These are phyloP conservation scores for Hormaphis cornu DNA, from an alignment of 1,140 invertebrate genomes.

Conservation along the genomic window DNA sequence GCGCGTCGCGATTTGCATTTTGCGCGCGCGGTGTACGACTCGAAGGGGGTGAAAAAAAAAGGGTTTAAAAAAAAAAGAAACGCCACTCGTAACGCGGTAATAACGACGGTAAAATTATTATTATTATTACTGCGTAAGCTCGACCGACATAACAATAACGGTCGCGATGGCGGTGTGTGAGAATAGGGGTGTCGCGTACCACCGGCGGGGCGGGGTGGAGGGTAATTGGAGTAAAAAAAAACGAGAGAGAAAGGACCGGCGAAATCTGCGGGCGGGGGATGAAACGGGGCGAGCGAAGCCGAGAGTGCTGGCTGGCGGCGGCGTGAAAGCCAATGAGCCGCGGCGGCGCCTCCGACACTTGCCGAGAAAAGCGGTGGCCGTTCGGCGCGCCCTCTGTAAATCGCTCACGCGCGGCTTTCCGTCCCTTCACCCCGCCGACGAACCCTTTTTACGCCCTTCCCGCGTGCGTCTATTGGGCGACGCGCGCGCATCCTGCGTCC, in stretches of 20 bases:
- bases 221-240: conserved; percentile 32
- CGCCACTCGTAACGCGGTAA: no score
- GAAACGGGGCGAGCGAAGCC: not conserved
- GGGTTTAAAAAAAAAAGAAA: not conserved
- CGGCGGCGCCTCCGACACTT: no score
- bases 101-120: not conserved
- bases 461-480: not conserved
- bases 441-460: not conserved
- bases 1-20: conserved; percentile 5
- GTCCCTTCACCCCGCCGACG: not conserved
- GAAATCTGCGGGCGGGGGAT: conserved; percentile 5
- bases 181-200: not conserved
- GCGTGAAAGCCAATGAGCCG: conserved; percentile 30
- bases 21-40: no score
- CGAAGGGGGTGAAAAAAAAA: not conserved
- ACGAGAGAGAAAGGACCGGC: conserved; percentile 7
- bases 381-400: conserved; percentile 7
- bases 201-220: not conserved
- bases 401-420: not conserved
- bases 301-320: no score
- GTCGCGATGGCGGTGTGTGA: not conserved
- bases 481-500: not conserved
- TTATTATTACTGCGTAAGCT: not conserved
- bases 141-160: no score
- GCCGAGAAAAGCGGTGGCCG: conserved; percentile 13